Conservation (phyloP, 2,888 invertebrate genomes). For the Orthosia incerta region DNA sequence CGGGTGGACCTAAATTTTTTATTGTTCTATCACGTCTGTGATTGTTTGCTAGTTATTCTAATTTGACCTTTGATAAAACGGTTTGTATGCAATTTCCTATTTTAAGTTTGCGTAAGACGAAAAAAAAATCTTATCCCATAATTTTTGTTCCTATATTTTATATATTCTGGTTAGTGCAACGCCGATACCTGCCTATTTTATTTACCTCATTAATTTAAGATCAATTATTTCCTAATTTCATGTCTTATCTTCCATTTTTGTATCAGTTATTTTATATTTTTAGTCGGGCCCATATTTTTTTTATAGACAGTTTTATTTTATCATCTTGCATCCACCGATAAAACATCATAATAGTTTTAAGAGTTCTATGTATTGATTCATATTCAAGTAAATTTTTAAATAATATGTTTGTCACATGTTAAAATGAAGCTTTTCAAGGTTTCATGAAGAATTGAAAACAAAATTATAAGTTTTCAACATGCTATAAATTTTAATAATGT, state of each 20-base stretch:
- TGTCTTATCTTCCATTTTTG: background rate
- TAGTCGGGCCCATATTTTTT: constrained; percentile 60
- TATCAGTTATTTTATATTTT: constrained; percentile 49
- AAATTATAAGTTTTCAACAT: background rate
- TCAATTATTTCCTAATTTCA: background rate
- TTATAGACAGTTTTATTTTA: constrained; percentile 45
- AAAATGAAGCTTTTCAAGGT: background rate
- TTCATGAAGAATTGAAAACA: background rate
- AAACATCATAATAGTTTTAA: constrained; percentile 66
- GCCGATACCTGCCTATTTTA: constrained; percentile 25
- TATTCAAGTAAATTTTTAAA: constrained; percentile 64
- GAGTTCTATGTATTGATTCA: constrained; percentile 38
- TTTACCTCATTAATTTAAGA: constrained; percentile 48
- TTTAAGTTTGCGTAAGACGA: background rate
- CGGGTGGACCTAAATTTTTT: background rate
- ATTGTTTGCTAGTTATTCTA: too few relatives aligned
- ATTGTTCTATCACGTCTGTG: background rate
- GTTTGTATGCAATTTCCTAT: background rate
- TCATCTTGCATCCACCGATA: constrained; percentile 70
- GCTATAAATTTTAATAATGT: background rate
- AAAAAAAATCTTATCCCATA: background rate
- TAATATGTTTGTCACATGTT: background rate
- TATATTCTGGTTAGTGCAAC: background rate
- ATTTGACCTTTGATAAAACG: background rate
- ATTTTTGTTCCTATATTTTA: background rate